Percentiles rank a stretch among this genome's conserved stretches.
Evolutionary conservation across 2,888 invertebrate species (phyloP).

Genomic region (Resseliella maxima): DNA sequence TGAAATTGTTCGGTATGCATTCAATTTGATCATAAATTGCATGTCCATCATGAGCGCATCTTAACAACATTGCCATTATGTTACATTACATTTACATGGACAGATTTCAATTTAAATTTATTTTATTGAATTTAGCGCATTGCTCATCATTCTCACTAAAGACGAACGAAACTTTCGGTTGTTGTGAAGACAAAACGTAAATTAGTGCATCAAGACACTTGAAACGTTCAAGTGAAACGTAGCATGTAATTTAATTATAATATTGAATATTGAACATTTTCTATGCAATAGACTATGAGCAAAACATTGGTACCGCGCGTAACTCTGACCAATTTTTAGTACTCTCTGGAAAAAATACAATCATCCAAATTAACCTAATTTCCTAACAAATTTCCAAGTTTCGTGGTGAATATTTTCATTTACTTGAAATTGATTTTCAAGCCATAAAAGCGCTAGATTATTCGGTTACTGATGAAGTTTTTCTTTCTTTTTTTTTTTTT

Average conservation of each 20-base stretch:
- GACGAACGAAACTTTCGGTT: background rate
- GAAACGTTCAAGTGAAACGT: background rate
- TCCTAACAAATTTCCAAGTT: background rate
- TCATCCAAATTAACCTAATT: slow-evolving; percentile 21
- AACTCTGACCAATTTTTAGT: background rate
- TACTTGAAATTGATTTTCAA: background rate
- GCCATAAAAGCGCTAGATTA: slow-evolving; percentile 6
- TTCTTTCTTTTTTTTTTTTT: background rate
- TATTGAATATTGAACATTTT: background rate
- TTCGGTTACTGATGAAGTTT: no score
- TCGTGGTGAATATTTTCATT: background rate
- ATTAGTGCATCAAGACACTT: background rate
- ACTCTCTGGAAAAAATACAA: background rate
- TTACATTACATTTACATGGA: background rate
- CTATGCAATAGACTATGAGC: background rate
- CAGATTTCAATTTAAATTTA: background rate
- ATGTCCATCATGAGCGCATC: background rate
- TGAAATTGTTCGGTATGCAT: background rate
- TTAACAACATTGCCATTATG: background rate
- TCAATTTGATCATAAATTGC: background rate
- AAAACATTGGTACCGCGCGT: background rate
- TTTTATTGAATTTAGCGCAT: background rate
- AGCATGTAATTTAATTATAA: background rate
- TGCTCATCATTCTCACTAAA: background rate
- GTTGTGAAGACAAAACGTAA: background rate